Percentiles rank a stretch among this genome's conserved stretches.
Conservation (phyloP, 64 coral and sea anemone genomes). For the Anthopleura sola region DNA sequence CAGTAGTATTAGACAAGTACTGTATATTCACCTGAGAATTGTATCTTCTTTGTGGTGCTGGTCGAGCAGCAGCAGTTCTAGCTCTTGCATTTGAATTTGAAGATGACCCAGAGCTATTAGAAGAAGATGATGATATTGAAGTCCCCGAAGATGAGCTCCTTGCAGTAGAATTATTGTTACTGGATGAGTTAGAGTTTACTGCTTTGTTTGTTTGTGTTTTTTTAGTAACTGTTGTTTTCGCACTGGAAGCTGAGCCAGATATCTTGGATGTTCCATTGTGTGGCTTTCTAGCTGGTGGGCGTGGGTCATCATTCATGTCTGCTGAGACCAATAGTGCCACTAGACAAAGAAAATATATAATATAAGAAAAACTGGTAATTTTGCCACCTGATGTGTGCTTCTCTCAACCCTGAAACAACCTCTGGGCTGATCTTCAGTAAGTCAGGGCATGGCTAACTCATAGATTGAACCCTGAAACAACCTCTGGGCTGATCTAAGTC, state of each 20-base stretch:
- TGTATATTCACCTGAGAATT: not conserved
- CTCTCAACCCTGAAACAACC: no score
- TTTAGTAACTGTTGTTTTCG: not conserved
- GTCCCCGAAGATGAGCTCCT: not conserved
- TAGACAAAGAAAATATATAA: not conserved
- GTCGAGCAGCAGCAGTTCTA: slow-evolving; percentile 18
- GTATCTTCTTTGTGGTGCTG: slow-evolving; percentile 1
- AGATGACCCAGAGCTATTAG: not conserved
- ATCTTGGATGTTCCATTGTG: not conserved
- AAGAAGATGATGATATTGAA: slow-evolving; percentile 18
- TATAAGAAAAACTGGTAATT: not conserved
- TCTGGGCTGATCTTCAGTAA: no score
- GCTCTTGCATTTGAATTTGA: not conserved
- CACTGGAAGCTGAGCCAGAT: not conserved
- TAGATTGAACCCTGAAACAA: no score
- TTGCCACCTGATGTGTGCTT: no score
- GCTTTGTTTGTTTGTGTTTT: slow-evolving; percentile 1
- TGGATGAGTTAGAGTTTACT: not conserved
- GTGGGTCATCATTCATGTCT: slow-evolving; percentile 2
- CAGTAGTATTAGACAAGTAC: no score
- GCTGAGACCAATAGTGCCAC: slow-evolving; percentile 38
- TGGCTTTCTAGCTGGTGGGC: not conserved
- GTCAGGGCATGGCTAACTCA: no score
- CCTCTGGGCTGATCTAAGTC: no score
- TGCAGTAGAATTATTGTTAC: not conserved